phyloP scores from a whole-genome alignment of 2,797 vertebrate genomes.

The Babyrousa celebensis region DNA sequence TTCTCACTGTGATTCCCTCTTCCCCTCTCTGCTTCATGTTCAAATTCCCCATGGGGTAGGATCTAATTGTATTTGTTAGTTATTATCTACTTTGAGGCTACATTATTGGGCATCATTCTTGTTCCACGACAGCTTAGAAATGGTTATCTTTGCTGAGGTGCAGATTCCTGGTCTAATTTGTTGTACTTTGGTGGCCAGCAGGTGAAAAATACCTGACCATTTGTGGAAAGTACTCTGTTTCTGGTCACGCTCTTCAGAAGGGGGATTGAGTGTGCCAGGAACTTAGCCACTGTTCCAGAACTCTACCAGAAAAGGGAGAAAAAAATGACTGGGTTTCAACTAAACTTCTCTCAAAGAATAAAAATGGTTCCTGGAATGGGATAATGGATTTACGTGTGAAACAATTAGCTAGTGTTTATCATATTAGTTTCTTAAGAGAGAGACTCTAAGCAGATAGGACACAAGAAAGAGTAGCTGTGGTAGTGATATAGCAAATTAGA shows the following conservation, averaged over 20 bases:
- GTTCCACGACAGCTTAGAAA: background rate
- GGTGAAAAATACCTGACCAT: background rate
- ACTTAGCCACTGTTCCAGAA: background rate
- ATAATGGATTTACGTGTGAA: constrained; percentile 5
- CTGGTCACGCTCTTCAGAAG: background rate
- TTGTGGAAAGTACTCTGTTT: background rate
- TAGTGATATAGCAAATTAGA: background rate
- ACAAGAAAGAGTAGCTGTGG: background rate
- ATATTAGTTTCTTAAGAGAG: background rate
- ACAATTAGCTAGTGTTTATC: background rate
- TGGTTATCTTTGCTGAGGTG: background rate
- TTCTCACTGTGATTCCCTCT: background rate
- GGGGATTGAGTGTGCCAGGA: background rate
- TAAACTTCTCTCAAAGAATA: background rate
- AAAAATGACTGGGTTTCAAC: background rate
- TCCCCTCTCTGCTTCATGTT: background rate
- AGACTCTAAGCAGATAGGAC: background rate
- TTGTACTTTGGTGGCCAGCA: no score
- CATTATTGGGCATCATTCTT: background rate
- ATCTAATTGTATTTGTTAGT: background rate
- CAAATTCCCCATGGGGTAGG: background rate
- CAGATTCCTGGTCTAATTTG: background rate
- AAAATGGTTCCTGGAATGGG: background rate
- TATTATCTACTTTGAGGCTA: background rate
- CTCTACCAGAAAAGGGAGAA: background rate